phyloP scores from a whole-genome alignment of 2,888 invertebrate genomes.

The Eurytoma californica region DNA sequence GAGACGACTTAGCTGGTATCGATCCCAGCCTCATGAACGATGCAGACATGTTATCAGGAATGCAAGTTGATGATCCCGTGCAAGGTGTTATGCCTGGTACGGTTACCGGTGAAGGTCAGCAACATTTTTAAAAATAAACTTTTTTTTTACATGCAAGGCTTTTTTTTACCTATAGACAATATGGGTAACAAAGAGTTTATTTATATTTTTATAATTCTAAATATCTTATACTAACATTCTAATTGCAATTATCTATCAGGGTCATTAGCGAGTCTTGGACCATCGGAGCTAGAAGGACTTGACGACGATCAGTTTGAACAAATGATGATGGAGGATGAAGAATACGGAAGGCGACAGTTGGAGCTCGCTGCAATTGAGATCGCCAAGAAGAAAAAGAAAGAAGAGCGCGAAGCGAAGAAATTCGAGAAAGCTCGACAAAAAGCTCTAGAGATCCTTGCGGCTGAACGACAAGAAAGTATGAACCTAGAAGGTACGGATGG shows the following conservation, averaged over 20 bases:
- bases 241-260: conserved; percentile 57
- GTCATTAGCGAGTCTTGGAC: conserved; percentile 67
- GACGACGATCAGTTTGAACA: conserved; percentile 72
- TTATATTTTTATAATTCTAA: no score
- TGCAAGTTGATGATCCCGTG: conserved; percentile 64
- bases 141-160: no score
- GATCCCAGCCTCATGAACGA: conserved; percentile 62
- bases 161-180: no score
- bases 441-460: conserved; percentile 71
- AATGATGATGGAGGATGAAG: conserved; percentile 81
- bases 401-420: conserved; percentile 71
- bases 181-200: no score
- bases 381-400: conserved; percentile 72
- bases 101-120: conserved; percentile 64
- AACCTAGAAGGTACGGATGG: conserved; percentile 70
- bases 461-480: conserved; percentile 66
- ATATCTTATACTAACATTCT: no score
- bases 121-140: neutral
- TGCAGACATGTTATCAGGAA: conserved; percentile 62
- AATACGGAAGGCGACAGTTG: conserved; percentile 78
- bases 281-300: conserved; percentile 69
- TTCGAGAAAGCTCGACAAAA: conserved; percentile 71
- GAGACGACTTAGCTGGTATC: conserved; percentile 59
- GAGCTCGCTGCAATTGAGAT: conserved; percentile 75
- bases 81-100: conserved; percentile 61